Evolutionary conservation across 2,797 vertebrate species (phyloP).

Genomic region (Pygocentrus nattereri): DNA sequence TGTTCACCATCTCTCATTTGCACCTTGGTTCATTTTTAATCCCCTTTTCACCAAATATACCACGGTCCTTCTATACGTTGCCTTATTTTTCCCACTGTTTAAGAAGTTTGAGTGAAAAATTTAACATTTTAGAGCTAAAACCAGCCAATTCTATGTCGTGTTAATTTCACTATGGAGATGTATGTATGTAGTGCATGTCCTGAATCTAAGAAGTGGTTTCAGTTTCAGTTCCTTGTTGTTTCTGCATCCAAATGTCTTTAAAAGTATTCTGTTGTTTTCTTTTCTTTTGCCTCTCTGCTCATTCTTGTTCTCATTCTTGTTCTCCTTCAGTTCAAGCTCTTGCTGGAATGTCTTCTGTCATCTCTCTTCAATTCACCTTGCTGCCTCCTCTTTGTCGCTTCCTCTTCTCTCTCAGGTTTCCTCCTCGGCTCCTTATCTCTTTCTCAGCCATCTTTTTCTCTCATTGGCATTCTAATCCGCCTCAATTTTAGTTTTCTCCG

Average conservation of each 20-base stretch:
- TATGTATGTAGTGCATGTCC: too few relatives aligned
- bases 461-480: not conserved
- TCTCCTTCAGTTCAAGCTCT: not conserved
- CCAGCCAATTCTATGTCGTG: too few relatives aligned
- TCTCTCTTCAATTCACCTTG: not conserved
- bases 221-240: not conserved
- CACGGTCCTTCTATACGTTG: too few relatives aligned
- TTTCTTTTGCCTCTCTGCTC: too few relatives aligned
- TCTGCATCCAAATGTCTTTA: not conserved
- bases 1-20: too few relatives aligned
- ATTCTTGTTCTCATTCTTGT: not conserved
- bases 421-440: slow-evolving; percentile 1
- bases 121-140: too few relatives aligned
- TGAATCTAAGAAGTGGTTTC: too few relatives aligned
- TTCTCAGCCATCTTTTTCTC: not conserved
- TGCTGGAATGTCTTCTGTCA: not conserved
- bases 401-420: not conserved
- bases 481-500: not conserved
- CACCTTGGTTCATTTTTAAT: too few relatives aligned
- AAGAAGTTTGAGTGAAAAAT: too few relatives aligned
- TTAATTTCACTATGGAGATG: too few relatives aligned
- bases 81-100: too few relatives aligned
- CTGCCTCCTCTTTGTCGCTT: slow-evolving; percentile 6
- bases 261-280: not conserved
- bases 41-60: too few relatives aligned